Evolutionary conservation across 2,113 vertebrate species (phyloP).

Genomic region (Tachysurus vachellii): DNA sequence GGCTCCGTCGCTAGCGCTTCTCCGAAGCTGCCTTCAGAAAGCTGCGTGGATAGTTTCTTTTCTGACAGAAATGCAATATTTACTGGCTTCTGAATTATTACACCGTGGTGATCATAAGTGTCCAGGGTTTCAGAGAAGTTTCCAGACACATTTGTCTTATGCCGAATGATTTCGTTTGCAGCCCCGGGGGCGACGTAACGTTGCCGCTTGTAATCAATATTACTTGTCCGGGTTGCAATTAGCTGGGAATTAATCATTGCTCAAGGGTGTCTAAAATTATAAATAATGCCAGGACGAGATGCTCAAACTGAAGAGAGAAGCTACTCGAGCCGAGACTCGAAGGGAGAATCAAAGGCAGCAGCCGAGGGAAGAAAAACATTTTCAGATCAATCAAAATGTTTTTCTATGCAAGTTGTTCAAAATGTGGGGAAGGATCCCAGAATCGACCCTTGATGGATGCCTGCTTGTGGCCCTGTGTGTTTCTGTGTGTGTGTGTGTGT

Average conservation of each 20-base stretch:
- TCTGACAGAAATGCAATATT: constrained; percentile 66
- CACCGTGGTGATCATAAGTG: constrained; percentile 58
- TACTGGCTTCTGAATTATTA: constrained; percentile 59
- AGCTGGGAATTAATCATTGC: constrained; percentile 68
- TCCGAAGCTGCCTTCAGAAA: constrained; percentile 42
- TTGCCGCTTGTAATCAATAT: constrained; percentile 61
- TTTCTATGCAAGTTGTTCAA: constrained; percentile 62
- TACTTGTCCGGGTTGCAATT: constrained; percentile 65
- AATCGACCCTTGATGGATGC: constrained; percentile 62
- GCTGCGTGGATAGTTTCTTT: neutral
- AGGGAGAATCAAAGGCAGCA: constrained; percentile 52
- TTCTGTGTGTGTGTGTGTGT: constrained; percentile 28
- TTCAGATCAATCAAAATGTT: constrained; percentile 65
- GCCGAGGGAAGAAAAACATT: constrained; percentile 40
- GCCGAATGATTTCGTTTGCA: constrained; percentile 58
- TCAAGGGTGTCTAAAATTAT: constrained; percentile 50
- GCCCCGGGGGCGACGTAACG: constrained; percentile 61
- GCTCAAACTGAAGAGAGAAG: neutral
- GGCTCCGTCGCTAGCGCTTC: constrained; percentile 51
- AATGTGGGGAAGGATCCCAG: constrained; percentile 52
- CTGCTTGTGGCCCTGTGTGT: constrained; percentile 44
- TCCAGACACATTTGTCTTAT: constrained; percentile 64
- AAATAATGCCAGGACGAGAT: constrained; percentile 62
- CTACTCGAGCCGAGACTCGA: constrained; percentile 21
- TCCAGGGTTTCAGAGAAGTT: constrained; percentile 57